Evolutionary conservation across 1,140 invertebrate genomes (phyloP).

Genomic region (Lordiphosa collinella): DNA sequence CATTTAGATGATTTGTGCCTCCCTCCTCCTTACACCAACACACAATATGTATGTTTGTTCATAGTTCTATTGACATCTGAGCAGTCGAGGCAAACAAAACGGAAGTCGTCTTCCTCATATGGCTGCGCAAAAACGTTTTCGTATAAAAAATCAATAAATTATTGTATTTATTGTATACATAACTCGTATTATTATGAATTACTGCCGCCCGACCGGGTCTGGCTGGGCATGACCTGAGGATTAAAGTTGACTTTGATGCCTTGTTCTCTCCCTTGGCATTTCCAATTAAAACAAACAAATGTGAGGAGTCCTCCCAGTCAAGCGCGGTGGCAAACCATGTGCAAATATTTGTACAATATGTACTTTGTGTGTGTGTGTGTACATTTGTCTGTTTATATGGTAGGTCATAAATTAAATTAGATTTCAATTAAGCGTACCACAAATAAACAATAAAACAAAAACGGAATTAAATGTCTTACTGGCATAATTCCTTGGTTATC

Average conservation of each 20-base stretch:
- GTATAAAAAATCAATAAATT: conserved; percentile 71
- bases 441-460: conserved; percentile 39
- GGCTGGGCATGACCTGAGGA: conserved; percentile 11
- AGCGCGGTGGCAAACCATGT: neutral
- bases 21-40: no score
- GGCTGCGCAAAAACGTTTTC: conserved; percentile 6
- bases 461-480: neutral
- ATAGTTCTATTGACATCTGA: conserved; percentile 47
- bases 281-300: conserved; percentile 56
- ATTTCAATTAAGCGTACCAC: conserved; percentile 56
- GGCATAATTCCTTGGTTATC: neutral
- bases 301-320: conserved; percentile 1
- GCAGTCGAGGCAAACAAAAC: conserved; percentile 36
- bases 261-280: conserved; percentile 50
- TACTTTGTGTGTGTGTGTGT: neutral
- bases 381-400: conserved; percentile 14
- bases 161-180: conserved; percentile 63
- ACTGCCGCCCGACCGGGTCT: conserved; percentile 51
- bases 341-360: conserved; percentile 24
- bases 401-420: conserved; percentile 63
- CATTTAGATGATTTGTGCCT: neutral
- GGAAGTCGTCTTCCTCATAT: conserved; percentile 22
- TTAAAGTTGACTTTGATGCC: conserved; percentile 45
- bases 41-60: neutral
- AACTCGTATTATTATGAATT: conserved; percentile 63